These are phyloP conservation scores for Epizoanthus ramosus DNA, from an alignment of 92 coral and sea anemone genomes.

Conservation along the genomic window DNA sequence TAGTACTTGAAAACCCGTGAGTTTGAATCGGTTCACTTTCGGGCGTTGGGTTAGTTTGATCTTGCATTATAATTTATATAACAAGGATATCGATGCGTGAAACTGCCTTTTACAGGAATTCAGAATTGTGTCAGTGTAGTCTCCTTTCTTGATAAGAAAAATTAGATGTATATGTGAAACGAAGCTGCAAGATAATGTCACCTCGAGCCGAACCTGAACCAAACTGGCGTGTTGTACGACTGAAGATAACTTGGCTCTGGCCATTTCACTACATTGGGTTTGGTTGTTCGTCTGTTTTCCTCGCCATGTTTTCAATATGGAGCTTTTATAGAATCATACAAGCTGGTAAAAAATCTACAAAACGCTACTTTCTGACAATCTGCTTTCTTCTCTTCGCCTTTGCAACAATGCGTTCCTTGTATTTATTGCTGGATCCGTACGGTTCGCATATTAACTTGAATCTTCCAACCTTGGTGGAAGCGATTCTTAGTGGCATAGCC, in stretches of 20 bases:
- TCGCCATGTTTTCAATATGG: constrained; percentile 16
- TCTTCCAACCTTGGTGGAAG: constrained; percentile 23
- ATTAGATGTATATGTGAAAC: not conserved
- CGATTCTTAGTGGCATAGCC: constrained; percentile 14
- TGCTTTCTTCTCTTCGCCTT: constrained; percentile 31
- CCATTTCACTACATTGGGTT: constrained; percentile 29
- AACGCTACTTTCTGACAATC: constrained; percentile 44
- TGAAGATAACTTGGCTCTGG: constrained; percentile 23
- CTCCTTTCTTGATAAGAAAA: not conserved
- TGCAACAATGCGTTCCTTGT: constrained; percentile 44
- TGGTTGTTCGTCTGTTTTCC: constrained; percentile 10
- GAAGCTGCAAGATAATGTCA: not conserved
- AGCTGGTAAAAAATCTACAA: not conserved
- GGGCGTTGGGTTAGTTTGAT: not conserved
- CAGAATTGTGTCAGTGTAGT: not conserved
- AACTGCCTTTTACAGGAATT: too few relatives aligned
- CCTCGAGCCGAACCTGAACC: constrained; percentile 28
- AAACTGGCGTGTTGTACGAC: constrained; percentile 18
- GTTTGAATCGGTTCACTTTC: too few relatives aligned
- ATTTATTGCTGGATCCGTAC: constrained; percentile 46
- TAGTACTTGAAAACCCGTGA: too few relatives aligned
- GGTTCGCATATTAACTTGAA: constrained; percentile 23
- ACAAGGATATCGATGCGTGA: too few relatives aligned
- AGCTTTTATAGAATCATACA: constrained; percentile 18
- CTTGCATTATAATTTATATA: not conserved